phyloP scores from a whole-genome alignment of 2,797 vertebrate genomes.

The Artibeus jamaicensis region DNA sequence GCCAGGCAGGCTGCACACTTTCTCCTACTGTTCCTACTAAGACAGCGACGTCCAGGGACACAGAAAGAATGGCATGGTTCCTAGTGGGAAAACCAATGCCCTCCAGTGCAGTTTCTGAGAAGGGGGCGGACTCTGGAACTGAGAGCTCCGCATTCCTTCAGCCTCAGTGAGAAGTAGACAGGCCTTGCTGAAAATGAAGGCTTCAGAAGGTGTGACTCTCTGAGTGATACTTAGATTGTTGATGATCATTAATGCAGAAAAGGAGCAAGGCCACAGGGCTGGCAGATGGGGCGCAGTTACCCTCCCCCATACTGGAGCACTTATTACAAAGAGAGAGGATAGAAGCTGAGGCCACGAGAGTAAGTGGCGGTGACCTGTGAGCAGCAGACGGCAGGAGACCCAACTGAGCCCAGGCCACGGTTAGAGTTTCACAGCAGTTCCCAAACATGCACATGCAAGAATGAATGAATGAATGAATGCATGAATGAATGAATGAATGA shows the following conservation, averaged over 20 bases:
- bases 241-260: fast-evolving
- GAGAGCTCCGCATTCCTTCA: not conserved
- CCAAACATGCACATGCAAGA: not conserved
- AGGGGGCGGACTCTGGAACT: fast-evolving
- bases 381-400: not conserved
- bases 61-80: not conserved
- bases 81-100: not conserved
- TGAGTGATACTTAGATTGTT: fast-evolving
- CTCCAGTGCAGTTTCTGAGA: not conserved
- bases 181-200: not conserved
- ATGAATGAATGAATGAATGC: not conserved
- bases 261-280: not conserved
- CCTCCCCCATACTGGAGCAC: not conserved
- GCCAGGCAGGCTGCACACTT: not conserved
- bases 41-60: not conserved
- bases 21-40: not conserved
- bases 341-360: fast-evolving
- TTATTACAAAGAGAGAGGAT: fast-evolving
- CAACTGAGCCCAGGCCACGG: not conserved
- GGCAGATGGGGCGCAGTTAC: not conserved
- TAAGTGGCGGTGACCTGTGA: fast-evolving
- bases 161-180: not conserved
- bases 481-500: not conserved
- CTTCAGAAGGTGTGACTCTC: too few species aligned
- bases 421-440: not conserved